Evolutionary conservation across 2,888 invertebrate species (phyloP).

Genomic region (Yponomeuta plumbellus): DNA sequence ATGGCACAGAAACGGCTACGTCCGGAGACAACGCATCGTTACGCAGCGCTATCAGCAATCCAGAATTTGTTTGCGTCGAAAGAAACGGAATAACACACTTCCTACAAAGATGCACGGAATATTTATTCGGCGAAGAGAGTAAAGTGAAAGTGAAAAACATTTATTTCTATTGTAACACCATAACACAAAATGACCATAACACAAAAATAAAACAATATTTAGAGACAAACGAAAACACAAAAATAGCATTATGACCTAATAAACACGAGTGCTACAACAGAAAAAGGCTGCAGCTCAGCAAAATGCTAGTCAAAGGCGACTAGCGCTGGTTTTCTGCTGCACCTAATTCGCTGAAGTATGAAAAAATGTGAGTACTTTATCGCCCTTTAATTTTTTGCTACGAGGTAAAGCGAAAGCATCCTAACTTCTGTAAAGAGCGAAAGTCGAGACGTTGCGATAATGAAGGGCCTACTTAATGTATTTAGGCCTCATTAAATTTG

Average conservation of each 20-base stretch:
- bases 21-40: not conserved
- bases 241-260: too few species aligned
- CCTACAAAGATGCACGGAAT: not conserved
- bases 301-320: too few species aligned
- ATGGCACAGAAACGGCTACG: not conserved
- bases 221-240: too few species aligned
- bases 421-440: conserved; percentile 28
- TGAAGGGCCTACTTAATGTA: conserved; percentile 44
- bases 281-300: too few species aligned
- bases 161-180: too few species aligned
- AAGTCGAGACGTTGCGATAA: conserved; percentile 41
- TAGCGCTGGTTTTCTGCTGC: too few species aligned
- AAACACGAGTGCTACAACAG: too few species aligned
- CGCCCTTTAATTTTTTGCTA: not conserved
- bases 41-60: conserved; percentile 4
- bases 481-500: conserved; percentile 48
- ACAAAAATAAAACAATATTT: too few species aligned
- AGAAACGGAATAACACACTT: not conserved
- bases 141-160: too few species aligned
- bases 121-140: conserved; percentile 1
- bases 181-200: too few species aligned
- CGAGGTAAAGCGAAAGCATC: conserved; percentile 13
- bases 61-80: conserved; percentile 8
- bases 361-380: not conserved
- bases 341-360: too few species aligned